Evolutionary conservation across 2,797 vertebrate species (phyloP).

Genomic region (Alectoris magna): DNA sequence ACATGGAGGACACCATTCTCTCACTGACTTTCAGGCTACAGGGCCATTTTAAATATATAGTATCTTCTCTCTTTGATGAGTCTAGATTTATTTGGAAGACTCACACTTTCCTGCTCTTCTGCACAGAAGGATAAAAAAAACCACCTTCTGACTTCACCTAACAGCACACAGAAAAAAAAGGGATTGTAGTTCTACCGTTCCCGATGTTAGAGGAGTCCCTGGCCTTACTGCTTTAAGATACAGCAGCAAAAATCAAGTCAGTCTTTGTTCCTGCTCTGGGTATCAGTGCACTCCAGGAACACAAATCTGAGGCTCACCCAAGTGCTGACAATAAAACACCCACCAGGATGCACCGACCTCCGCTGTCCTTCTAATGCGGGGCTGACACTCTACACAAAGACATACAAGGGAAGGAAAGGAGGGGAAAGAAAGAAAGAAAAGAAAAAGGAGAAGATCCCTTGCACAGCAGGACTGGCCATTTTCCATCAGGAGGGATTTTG

Average conservation of each 20-base stretch:
- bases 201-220: neutral
- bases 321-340: neutral
- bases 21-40: neutral
- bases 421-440: neutral
- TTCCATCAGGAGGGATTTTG: neutral
- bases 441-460: neutral
- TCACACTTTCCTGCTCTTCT: neutral
- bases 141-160: neutral
- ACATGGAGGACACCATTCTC: neutral
- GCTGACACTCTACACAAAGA: neutral
- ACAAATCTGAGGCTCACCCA: neutral
- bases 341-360: neutral
- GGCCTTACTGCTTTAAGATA: neutral
- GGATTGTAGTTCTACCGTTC: neutral
- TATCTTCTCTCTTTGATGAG: neutral
- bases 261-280: neutral
- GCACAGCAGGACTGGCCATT: neutral
- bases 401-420: neutral
- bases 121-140: neutral
- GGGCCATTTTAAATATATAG: neutral
- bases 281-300: neutral
- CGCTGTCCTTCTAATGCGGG: neutral
- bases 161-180: neutral
- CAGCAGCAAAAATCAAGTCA: neutral
- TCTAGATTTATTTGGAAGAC: neutral